These are phyloP conservation scores for Caenorhabditis sp. DNA, from an alignment of 2,888 invertebrate species.

Conservation along the genomic window DNA sequence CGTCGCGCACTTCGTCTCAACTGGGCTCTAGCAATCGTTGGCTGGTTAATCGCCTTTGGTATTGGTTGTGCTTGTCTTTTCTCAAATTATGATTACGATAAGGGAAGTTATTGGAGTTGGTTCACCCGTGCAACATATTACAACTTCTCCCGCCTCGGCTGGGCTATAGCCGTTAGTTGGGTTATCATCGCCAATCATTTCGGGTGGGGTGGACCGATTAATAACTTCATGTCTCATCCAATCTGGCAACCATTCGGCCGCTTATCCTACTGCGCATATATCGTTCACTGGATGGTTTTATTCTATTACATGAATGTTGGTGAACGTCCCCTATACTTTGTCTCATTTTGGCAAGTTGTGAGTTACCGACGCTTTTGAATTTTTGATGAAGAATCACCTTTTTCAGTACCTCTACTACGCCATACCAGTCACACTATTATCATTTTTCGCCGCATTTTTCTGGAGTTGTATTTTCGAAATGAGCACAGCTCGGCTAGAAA, in stretches of 20 bases:
- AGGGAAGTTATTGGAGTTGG: slow-evolving; percentile 31
- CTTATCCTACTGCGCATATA: slow-evolving; percentile 89
- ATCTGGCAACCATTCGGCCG: slow-evolving; percentile 86
- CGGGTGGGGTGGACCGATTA: slow-evolving; percentile 74
- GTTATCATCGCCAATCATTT: too few relatives aligned
- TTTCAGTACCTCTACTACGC: slow-evolving; percentile 33
- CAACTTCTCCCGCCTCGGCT: slow-evolving; percentile 68
- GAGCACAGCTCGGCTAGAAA: slow-evolving; percentile 32
- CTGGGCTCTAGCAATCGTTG: slow-evolving; percentile 24
- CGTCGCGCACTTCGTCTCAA: slow-evolving; percentile 19
- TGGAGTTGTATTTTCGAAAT: slow-evolving; percentile 49
- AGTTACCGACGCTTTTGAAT: slow-evolving; percentile 5
- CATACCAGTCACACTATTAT: slow-evolving; percentile 28
- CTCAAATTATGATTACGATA: too few relatives aligned
- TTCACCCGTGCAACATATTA: slow-evolving; percentile 41
- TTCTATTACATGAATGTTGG: slow-evolving; percentile 35
- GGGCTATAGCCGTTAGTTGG: slow-evolving; percentile 72
- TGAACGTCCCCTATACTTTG: slow-evolving; percentile 32
- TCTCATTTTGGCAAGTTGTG: slow-evolving; percentile 36
- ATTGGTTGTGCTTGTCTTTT: slow-evolving; percentile 35
- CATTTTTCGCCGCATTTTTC: slow-evolving; percentile 38
- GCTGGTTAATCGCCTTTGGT: slow-evolving; percentile 29
- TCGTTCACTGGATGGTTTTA: slow-evolving; percentile 72
- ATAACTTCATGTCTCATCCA: slow-evolving; percentile 82
- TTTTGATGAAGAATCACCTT: background rate